These are phyloP conservation scores for Fopius arisanus DNA, from an alignment of 1,140 invertebrate species.

Conservation along the genomic window DNA sequence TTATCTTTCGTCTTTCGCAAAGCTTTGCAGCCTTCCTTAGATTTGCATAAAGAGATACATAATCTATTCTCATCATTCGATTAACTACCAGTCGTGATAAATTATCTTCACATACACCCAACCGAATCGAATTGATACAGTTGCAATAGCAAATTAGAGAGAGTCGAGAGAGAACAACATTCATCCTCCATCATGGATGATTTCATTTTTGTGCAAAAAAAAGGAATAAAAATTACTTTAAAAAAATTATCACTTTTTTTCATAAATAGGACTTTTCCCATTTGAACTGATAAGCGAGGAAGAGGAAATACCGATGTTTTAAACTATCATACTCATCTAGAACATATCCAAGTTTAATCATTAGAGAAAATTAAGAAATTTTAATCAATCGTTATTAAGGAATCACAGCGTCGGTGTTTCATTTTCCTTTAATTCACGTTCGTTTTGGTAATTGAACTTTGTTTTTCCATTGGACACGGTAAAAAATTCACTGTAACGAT, in stretches of 20 bases:
- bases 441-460: not conserved
- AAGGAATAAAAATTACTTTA: too few species aligned
- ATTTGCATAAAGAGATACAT: slow-evolving; percentile 2
- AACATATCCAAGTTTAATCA: slow-evolving; percentile 13
- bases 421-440: not conserved
- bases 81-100: not conserved
- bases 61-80: not conserved
- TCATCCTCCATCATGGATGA: too few species aligned
- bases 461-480: not conserved
- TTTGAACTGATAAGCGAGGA: not conserved
- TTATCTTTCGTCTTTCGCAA: slow-evolving; percentile 27
- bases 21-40: slow-evolving; percentile 22
- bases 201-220: not conserved
- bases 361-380: not conserved
- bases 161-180: not conserved
- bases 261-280: not conserved
- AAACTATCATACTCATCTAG: slow-evolving; percentile 10
- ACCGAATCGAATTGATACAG: too few species aligned
- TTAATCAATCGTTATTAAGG: not conserved
- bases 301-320: not conserved
- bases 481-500: not conserved
- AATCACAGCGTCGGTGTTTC: not conserved
- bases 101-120: not conserved
- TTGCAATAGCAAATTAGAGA: too few species aligned
- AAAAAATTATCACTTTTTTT: too few species aligned